phyloP scores from a whole-genome alignment of 2,797 vertebrate genomes.

The Myioborus melanocephalus region DNA sequence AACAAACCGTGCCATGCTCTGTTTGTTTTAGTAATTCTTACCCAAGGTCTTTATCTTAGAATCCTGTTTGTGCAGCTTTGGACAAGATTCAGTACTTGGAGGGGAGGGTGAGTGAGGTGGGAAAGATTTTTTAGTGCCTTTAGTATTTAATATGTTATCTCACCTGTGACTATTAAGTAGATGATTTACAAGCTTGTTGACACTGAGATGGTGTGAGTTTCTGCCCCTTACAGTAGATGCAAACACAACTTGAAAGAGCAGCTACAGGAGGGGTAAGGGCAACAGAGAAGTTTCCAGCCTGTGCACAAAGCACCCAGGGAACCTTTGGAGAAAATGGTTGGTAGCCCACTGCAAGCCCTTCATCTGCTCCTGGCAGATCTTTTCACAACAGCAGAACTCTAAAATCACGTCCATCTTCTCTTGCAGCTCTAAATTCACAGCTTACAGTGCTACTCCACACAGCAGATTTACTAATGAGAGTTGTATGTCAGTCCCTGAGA shows the following conservation, averaged over 20 bases:
- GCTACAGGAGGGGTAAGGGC: not conserved
- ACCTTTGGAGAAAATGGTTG: not conserved
- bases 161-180: not conserved
- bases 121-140: conserved; percentile 8
- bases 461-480: not conserved
- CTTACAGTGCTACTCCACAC: not conserved
- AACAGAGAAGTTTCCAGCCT: not conserved
- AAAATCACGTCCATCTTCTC: not conserved
- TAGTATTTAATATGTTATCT: conserved; percentile 17
- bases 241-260: not conserved
- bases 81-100: conserved; percentile 11
- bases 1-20: not conserved
- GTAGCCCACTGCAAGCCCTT: not conserved
- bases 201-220: not conserved
- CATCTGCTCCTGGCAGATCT: not conserved
- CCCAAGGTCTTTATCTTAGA: conserved; percentile 58
- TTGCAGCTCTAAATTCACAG: not conserved
- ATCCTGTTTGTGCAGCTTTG: conserved; percentile 66
- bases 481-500: not conserved
- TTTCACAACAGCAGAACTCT: not conserved
- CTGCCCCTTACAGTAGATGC: not conserved
- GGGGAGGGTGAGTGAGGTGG: not conserved
- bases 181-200: conserved; percentile 46
- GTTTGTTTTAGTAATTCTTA: conserved; percentile 62
- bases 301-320: not conserved